Evolutionary conservation across 2,797 vertebrate genomes (phyloP).

Genomic region (Perodicticus potto): DNA sequence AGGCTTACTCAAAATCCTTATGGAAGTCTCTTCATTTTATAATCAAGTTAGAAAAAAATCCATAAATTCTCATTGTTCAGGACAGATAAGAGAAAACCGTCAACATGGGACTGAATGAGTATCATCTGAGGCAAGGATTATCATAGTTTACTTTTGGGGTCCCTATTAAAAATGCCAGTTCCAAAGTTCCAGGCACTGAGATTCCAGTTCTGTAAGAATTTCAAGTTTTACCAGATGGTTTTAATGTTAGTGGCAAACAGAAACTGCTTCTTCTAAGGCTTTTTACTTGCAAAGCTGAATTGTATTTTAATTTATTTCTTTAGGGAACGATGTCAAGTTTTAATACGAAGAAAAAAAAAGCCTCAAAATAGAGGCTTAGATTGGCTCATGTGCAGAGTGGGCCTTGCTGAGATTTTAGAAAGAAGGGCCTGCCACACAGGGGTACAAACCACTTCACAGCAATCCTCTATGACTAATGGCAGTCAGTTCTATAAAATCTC

Average conservation of each 20-base stretch:
- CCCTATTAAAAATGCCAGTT: neutral
- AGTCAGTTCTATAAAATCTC: neutral
- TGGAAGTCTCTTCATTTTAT: neutral
- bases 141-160: neutral
- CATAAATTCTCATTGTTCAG: neutral
- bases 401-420: neutral
- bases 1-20: neutral
- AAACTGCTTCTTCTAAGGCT: neutral
- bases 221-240: neutral
- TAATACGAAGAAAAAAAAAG: neutral
- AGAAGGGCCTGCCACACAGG: neutral
- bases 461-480: neutral
- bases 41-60: neutral
- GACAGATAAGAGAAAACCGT: neutral
- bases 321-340: neutral
- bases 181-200: neutral
- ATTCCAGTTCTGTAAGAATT: neutral
- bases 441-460: neutral
- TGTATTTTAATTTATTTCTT: slow-evolving; percentile 50
- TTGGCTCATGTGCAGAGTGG: neutral
- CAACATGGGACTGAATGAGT: no score
- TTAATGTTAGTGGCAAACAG: neutral
- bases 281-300: neutral
- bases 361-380: neutral
- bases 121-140: neutral